Evolutionary conservation across 1,140 invertebrate species (phyloP).

Genomic region (Oscheius sp.): DNA sequence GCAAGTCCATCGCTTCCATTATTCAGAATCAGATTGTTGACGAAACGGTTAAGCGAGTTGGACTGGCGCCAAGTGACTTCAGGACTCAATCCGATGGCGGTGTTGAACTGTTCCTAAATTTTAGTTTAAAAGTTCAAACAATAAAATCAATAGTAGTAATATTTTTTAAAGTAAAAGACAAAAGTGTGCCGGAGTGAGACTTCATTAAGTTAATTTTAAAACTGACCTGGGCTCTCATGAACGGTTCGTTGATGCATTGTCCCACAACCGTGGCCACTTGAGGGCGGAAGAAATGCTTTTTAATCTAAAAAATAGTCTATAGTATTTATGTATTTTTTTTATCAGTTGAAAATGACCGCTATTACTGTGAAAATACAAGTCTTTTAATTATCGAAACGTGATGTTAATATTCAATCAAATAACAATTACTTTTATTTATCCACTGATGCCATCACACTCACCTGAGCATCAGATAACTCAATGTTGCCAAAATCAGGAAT

Average conservation of each 20-base stretch:
- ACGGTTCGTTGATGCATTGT: neutral
- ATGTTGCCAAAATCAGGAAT: neutral
- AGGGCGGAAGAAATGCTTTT: neutral
- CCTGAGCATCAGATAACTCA: no score
- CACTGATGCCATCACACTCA: no score
- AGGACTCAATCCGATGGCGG: neutral
- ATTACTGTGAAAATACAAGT: no score
- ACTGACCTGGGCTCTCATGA: neutral
- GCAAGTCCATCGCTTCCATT: conserved; percentile 8
- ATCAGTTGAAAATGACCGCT: no score
- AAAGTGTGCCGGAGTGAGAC: neutral
- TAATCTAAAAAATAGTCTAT: no score
- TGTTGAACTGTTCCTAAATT: conserved; percentile 3
- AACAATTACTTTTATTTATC: no score
- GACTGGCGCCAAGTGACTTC: conserved; percentile 15
- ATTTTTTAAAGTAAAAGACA: no score
- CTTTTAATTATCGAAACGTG: no score
- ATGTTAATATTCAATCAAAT: no score
- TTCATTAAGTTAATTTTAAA: neutral
- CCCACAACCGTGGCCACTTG: neutral
- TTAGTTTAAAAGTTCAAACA: no score
- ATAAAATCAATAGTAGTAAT: no score
- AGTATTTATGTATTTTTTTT: no score
- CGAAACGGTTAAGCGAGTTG: neutral
- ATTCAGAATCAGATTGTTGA: conserved; percentile 14